Percentiles rank a stretch among this genome's conserved stretches.
These are phyloP conservation scores for Cuniculus paca DNA, from an alignment of 2,797 vertebrate species.

Conservation along the genomic window DNA sequence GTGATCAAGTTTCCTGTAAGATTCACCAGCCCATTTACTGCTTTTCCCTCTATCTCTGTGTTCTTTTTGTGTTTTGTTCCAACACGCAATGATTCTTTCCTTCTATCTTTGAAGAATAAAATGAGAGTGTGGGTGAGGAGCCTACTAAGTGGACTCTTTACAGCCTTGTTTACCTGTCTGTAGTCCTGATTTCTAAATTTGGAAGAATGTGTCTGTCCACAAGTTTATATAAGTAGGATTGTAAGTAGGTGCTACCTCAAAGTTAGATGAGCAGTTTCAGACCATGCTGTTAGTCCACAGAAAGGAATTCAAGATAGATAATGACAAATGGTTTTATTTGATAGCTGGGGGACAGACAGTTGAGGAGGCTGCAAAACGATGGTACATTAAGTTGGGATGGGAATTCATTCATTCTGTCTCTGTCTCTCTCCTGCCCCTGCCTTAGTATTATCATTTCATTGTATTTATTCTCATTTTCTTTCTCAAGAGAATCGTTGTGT, in stretches of 20 bases:
- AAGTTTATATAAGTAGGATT: not conserved
- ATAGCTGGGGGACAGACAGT: not conserved
- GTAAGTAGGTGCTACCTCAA: not conserved
- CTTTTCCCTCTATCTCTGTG: not conserved
- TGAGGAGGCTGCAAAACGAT: not conserved
- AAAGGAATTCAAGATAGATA: not conserved
- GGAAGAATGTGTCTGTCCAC: not conserved
- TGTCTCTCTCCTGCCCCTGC: not conserved
- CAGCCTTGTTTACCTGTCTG: not conserved
- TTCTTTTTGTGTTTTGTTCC: not conserved
- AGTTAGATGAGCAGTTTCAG: not conserved
- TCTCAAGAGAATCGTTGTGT: not conserved
- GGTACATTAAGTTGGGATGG: not conserved
- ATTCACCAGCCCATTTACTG: not conserved
- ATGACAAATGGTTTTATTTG: not conserved
- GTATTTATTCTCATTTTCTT: not conserved
- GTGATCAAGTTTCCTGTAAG: not conserved
- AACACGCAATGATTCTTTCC: not conserved
- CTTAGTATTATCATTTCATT: not conserved
- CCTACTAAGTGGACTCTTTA: no score
- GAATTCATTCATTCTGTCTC: not conserved
- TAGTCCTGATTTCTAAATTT: not conserved
- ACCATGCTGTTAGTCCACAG: not conserved
- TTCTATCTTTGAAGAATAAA: slow-evolving; percentile 26
- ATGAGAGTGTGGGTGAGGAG: not conserved